phyloP scores from a whole-genome alignment of 2,113 vertebrate genomes.

The Podarcis raffonei region DNA sequence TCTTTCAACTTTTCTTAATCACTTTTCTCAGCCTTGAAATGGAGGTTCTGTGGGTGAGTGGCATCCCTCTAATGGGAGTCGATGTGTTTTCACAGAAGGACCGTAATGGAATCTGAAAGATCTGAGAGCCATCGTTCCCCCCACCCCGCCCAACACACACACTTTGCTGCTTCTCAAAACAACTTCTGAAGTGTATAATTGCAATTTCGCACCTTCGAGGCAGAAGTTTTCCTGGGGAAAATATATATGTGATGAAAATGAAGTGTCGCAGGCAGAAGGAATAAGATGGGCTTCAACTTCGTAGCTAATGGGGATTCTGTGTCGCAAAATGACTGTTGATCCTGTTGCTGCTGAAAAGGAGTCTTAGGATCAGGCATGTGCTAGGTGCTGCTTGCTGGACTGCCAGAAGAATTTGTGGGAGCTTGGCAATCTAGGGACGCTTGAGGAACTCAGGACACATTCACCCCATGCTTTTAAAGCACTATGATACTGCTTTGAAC shows the following conservation, averaged over 20 bases:
- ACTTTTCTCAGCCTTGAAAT: background rate
- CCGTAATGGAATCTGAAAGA: background rate
- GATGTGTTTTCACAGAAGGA: background rate
- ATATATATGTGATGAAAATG: too few relatives aligned
- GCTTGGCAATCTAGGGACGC: too few relatives aligned
- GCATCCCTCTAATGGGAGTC: background rate
- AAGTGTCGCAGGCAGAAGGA: too few relatives aligned
- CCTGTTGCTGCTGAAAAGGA: too few relatives aligned
- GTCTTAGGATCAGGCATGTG: background rate
- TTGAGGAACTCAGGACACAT: too few relatives aligned
- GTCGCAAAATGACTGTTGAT: background rate
- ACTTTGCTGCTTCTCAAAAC: background rate
- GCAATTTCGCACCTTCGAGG: conserved; percentile 5
- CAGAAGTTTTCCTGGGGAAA: background rate
- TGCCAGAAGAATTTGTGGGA: background rate
- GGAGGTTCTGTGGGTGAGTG: background rate
- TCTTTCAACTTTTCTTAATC: background rate
- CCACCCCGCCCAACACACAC: background rate
- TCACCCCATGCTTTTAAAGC: too few relatives aligned
- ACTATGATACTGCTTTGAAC: too few relatives aligned
- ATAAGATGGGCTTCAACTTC: background rate
- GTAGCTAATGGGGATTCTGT: background rate
- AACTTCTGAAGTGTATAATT: conserved; percentile 6
- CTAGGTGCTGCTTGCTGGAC: background rate
- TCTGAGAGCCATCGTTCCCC: background rate